Evolutionary conservation across 2,797 vertebrate species (phyloP).

Genomic region (Amphiprion clarkii): DNA sequence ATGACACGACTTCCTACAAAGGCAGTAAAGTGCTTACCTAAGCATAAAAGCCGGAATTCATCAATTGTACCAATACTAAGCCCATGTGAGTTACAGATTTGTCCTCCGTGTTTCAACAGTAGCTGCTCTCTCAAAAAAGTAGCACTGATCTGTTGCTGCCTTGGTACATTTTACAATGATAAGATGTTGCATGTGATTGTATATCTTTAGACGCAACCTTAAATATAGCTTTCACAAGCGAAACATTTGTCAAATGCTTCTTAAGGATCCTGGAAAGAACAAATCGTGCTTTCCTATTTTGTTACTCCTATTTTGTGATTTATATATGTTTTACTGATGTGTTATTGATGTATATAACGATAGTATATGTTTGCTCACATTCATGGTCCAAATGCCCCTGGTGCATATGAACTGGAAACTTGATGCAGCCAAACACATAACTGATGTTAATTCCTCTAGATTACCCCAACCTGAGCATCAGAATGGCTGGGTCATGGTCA

Average conservation of each 20-base stretch:
- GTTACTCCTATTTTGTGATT: background rate
- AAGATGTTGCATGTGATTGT: background rate
- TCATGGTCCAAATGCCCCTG: background rate
- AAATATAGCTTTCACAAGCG: background rate
- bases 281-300: no score
- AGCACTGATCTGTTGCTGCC: background rate
- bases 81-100: background rate
- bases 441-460: constrained; percentile 60
- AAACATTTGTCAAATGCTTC: no score
- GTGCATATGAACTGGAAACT: background rate
- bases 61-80: background rate
- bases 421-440: constrained; percentile 5
- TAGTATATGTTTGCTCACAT: background rate
- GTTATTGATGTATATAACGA: background rate
- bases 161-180: background rate
- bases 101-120: background rate
- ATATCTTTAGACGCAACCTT: background rate
- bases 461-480: constrained; percentile 80
- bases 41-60: background rate
- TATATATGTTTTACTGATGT: background rate
- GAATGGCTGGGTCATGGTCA: constrained; percentile 86
- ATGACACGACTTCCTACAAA: background rate
- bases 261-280: no score
- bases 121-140: background rate
- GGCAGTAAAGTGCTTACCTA: background rate